phyloP scores from a whole-genome alignment of 2,797 vertebrate species.

The Aselliscus stoliczkanus region DNA sequence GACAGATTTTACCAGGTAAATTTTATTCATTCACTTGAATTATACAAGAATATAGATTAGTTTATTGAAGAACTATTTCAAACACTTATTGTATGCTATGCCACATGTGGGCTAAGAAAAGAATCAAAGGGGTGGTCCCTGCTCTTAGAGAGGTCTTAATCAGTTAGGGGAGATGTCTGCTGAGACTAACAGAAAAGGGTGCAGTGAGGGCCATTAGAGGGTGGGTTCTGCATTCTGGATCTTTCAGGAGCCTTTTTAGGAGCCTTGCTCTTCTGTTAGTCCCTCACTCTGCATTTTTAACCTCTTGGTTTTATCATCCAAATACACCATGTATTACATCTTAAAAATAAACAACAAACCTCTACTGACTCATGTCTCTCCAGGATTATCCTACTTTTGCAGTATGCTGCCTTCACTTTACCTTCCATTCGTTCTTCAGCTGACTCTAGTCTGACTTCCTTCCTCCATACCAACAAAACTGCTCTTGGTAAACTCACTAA shows the following conservation, averaged over 20 bases:
- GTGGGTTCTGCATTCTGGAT: background rate
- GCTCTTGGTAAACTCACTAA: background rate
- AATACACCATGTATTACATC: background rate
- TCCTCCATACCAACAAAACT: background rate
- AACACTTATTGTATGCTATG: background rate
- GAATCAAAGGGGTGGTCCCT: background rate
- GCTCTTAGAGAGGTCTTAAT: background rate
- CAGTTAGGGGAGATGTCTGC: background rate
- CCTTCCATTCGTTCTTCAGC: background rate
- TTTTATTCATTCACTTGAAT: background rate
- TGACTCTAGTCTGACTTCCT: background rate
- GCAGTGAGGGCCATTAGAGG: background rate
- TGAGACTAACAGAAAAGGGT: background rate
- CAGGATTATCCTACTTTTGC: background rate
- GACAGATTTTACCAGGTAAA: background rate
- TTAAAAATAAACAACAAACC: background rate
- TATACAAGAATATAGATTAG: background rate
- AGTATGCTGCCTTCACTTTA: background rate
- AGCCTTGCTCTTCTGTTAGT: background rate
- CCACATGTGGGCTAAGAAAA: background rate
- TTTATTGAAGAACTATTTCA: background rate
- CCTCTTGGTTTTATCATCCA: background rate
- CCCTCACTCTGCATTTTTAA: background rate
- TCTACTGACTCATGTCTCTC: background rate
- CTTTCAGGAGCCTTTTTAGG: background rate